Evolutionary conservation across 2,113 vertebrate species (phyloP), one percentile per base, ranked within the genome.

Genomic region (Melanerpes aurifrons): DNA sequence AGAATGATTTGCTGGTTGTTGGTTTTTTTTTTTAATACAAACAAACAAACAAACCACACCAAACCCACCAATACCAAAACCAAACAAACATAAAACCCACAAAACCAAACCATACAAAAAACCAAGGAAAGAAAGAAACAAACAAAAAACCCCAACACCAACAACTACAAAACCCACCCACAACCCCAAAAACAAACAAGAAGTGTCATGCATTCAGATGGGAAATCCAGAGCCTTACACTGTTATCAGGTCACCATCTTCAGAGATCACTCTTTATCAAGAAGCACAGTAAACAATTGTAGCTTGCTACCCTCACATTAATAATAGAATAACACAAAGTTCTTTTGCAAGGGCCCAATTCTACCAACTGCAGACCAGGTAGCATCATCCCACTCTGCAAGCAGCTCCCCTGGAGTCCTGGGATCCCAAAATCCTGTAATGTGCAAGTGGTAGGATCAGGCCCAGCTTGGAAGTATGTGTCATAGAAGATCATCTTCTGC

Each of bases 211-310:
- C 86, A 93, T 79, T 86, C 77, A 75, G 69, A 88, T 67, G 68
- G 21, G n/a, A 92, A 89, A 96, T 64, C 69, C 64, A 90, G 58
- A 88, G 83, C 69, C 63, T 85, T 62, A 77, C 37, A 43, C 48
- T 64, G 62, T 59, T 82, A 63, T 4, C 37, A 71, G 35, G n/a
- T 62, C 59, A 50, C n/a, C 58, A 67, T 61, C 66, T 86, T 87
- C 53, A 59, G 62, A 93, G 87, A 88, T 66, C 21, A 22, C 66
- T 87, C 67, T 68, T 92, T 81, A 83, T 40, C 61, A 57, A 90
- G 63, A 90, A 85, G 35, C n/a, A 47, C 26, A 12, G 43, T 74
- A 70, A 77, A 18, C 9, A 6, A 82, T 29, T 15, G 29, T 68
- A 82, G 43, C 40, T 71, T 77, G 77, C 43, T 79, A 50, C 53